Base-by-base conservation (phyloP, 2,797 vertebrate species). In the Scolopax bukidnonensis region DNA sequence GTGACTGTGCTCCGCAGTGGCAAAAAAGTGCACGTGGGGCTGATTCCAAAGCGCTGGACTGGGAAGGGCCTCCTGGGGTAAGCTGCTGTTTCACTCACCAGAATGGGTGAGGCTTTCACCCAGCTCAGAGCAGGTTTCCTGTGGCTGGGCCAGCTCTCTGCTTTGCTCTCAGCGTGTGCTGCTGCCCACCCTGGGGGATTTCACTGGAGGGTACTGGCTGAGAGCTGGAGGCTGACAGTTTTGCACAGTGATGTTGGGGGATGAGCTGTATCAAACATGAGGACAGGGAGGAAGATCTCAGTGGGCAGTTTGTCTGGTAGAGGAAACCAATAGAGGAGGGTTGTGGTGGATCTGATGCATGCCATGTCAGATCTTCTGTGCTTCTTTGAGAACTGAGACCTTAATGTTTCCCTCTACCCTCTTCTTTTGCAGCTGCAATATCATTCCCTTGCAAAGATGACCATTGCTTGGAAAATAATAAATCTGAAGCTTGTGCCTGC, bases 1-100 rank as follows among this genome's bases (percentile, higher is more conserved):
- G 98, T 99, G 92, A 97, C 98, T 1, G 98, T 99, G 89, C 94
- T 99, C 90, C 98, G 99, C 5, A 91, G 94, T 3, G 99, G 98
- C 60, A 98, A 99, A 76, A 98, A 93, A 81, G 97, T 98, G 75
- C 98, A 98, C 21, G 94, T 99, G 89, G 98, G 98, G 33, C 97
- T 99, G 75, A 99, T 98, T 27, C 99, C 99, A 0, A 98, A 98
- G 92, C 98, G 98, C 60, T 99, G 99, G 99, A 98, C 98, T 0
- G 99, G 99, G 83, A 98, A 98, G 97, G 99, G 99, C 50, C 98
- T 99, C 67, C 97, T 99, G 86, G 99, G 99, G 99, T 99, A 97
- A 95, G 96, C 63, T 84, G 41, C 27, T 27, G 0, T 30, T 64
- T 47, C 20, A 1, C n/a, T 38, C 36, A 2, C 18, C 19, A 2